Conservation (phyloP, 2,888 invertebrate species). For the Ceratothoa steindachneri region DNA sequence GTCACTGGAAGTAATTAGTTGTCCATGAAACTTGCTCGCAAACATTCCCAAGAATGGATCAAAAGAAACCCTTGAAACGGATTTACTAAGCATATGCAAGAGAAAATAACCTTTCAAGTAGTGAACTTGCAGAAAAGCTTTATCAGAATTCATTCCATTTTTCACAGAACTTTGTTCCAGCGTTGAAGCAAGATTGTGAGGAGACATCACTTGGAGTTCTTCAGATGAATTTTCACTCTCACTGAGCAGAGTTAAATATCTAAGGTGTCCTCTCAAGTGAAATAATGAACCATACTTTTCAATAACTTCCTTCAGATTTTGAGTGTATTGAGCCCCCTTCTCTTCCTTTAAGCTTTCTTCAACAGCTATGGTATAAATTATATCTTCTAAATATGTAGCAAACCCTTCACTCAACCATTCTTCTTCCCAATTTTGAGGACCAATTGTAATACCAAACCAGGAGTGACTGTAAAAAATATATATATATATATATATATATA, state of each 20-base stretch:
- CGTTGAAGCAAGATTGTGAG: constrained; percentile 45
- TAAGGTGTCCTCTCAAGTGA: not conserved
- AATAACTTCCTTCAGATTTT: not conserved
- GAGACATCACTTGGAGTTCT: constrained; percentile 53
- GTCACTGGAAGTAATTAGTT: constrained; percentile 53
- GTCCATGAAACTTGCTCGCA: constrained; percentile 50
- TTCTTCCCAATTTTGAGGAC: constrained; percentile 55
- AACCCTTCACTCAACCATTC: constrained; percentile 57
- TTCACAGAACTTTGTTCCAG: constrained; percentile 49
- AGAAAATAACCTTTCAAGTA: constrained; percentile 56
- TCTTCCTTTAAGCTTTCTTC: not conserved
- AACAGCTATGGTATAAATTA: constrained; percentile 49
- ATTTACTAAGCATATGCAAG: constrained; percentile 51
- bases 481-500: no score
- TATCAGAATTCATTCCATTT: constrained; percentile 54
- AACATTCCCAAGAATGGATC: constrained; percentile 50
- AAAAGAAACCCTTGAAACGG: constrained; percentile 52
- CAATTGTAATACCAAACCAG: constrained; percentile 56
- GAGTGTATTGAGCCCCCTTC: not conserved
- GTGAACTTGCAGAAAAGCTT: constrained; percentile 55
- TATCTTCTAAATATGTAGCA: constrained; percentile 55
- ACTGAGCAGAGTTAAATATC: constrained; percentile 43
- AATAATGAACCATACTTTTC: not conserved
- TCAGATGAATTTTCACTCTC: constrained; percentile 51
- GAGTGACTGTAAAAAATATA: constrained; percentile 51